Percentiles rank a stretch among this genome's conserved stretches.
phyloP scores from a whole-genome alignment of 1,140 invertebrate genomes.

The Plectrocnemia conspersa region DNA sequence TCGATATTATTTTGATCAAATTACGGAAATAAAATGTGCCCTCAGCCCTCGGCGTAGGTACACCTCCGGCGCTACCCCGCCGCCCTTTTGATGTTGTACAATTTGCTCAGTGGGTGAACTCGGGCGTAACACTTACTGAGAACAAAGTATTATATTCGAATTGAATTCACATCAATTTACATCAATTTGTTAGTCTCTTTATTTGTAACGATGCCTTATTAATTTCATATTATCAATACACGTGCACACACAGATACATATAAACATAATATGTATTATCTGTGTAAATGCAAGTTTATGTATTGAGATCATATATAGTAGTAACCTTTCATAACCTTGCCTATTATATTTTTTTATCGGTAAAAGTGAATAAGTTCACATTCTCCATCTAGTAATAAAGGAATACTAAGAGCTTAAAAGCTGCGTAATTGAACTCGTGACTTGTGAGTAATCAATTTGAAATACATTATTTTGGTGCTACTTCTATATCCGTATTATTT shows the following conservation, averaged over 20 bases:
- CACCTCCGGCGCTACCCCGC: neutral
- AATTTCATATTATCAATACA: neutral
- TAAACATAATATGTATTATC: no score
- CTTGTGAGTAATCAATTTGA: no score
- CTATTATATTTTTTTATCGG: neutral
- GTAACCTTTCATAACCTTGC: no score
- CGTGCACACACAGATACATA: no score
- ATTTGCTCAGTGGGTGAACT: constrained; percentile 33
- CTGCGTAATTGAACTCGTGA: no score
- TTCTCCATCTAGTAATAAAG: no score
- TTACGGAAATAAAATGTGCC: constrained; percentile 32
- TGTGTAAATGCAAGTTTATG: no score
- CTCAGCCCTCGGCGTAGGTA: neutral
- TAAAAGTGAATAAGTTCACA: constrained; percentile 3
- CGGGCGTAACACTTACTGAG: constrained; percentile 26
- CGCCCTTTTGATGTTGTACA: constrained; percentile 29
- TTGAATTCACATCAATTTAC: constrained; percentile 34
- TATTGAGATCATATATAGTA: no score
- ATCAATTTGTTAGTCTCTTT: constrained; percentile 30
- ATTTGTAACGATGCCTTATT: constrained; percentile 16
- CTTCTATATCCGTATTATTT: no score
- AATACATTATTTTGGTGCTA: no score
- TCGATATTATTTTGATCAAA: constrained; percentile 36
- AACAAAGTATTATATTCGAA: constrained; percentile 29
- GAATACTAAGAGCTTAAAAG: no score